Percentiles rank a stretch among this genome's conserved stretches.
phyloP scores from a whole-genome alignment of 2,888 invertebrate species.

The Eurois occulta region DNA sequence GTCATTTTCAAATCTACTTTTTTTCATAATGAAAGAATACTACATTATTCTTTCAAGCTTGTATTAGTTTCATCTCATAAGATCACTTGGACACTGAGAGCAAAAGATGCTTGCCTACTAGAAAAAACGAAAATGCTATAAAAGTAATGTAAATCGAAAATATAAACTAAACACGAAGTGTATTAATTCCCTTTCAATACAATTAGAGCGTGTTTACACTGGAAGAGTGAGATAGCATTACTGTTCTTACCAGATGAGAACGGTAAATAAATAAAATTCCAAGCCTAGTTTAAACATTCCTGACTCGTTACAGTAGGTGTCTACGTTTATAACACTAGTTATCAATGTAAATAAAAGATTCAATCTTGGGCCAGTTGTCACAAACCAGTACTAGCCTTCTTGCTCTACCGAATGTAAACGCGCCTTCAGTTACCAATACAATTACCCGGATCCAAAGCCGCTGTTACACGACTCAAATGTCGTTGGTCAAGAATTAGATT shows the following conservation, averaged over 20 bases:
- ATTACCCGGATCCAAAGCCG: conserved; percentile 58
- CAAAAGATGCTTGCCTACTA: not conserved
- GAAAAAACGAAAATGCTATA: too few species aligned
- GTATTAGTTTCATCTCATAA: too few species aligned
- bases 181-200: conserved; percentile 29
- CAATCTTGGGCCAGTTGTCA: not conserved
- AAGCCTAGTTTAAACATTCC: not conserved
- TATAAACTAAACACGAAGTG: not conserved
- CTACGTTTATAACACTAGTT: not conserved
- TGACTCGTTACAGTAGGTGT: not conserved
- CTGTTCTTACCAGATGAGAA: conserved; percentile 1
- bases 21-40: not conserved
- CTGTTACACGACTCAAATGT: conserved; percentile 64
- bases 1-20: not conserved
- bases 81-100: not conserved
- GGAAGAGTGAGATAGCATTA: conserved; percentile 6
- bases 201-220: conserved; percentile 20
- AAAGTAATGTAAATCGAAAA: not conserved
- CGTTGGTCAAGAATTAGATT: conserved; percentile 71
- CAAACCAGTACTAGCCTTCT: conserved; percentile 23
- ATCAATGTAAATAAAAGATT: conserved; percentile 1
- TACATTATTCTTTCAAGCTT: not conserved
- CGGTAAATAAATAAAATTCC: conserved; percentile 1
- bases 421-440: conserved; percentile 49
- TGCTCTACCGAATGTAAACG: conserved; percentile 43